Evolutionary conservation across 1,140 invertebrate genomes (phyloP), one percentile per base, ranked within the genome.

Genomic region (Venturia canescens): DNA sequence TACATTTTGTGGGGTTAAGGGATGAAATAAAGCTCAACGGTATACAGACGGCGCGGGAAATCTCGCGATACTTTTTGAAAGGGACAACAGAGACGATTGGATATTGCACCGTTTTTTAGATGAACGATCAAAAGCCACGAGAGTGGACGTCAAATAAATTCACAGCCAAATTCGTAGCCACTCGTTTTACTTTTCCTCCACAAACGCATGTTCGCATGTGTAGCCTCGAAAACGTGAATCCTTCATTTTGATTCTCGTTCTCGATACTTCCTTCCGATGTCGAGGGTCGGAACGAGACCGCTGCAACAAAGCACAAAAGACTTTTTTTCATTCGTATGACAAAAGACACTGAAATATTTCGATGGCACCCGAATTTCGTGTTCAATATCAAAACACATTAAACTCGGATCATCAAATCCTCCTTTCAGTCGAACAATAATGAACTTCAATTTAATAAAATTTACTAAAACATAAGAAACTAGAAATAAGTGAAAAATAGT

Each of bases 161-260:
- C 21, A n/a, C 21, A 57, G 1, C n/a, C 21, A 57, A 57, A 57
- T n/a, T 23, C 18, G 21, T 21, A 57, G 6, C 53, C 1, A 21
- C 11, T 16, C 53, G 18, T 5, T 57, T 23, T 3, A 57, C 53
- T n/a, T 57, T 57, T 3, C 1, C 53, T 57, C 4, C 4, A 57
- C 7, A 9, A 44, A 44, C 13, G 7, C 53, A 57, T 21, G 53
- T 57, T 5, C 53, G n/a, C n/a, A n/a, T n/a, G n/a, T 34, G 5
- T 70, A 34, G 31, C 31, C 38, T 70, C 38, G 18, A 34, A 70
- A 70, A n/a, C 31, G 67, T 70, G 67, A 70, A 70, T 70, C 67
- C 11, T 70, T 4, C 7, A 34, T 29, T 31, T 70, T 38, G 18
- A n/a, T n/a, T n/a, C 18, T 70, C 11, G 0, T 34, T 3, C 18